Conservation (phyloP, 2,797 vertebrate species). For the Rallus crepitans region DNA sequence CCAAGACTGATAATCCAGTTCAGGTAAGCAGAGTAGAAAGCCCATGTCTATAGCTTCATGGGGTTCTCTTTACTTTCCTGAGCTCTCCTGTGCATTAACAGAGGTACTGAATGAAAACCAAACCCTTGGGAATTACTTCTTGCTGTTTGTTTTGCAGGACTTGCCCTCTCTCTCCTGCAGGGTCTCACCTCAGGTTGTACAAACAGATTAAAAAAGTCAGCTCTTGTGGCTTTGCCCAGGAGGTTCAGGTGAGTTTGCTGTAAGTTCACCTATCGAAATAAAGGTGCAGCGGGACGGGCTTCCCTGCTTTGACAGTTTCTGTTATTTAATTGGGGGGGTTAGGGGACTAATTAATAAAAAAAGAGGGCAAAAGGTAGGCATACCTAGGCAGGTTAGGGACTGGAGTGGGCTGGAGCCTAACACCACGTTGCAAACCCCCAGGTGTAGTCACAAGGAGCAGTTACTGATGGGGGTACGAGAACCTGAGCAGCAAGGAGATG, state of each 20-base stretch:
- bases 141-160: not conserved
- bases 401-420: accelerated
- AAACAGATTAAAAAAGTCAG: not conserved
- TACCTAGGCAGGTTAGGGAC: not conserved
- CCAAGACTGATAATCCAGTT: not conserved
- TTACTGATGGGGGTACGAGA: not conserved
- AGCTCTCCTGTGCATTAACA: not conserved
- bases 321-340: not conserved
- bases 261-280: not conserved
- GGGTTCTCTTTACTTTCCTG: not conserved
- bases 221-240: not conserved
- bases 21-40: not conserved
- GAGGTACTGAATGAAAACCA: not conserved
- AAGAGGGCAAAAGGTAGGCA: not conserved
- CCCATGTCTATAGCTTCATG: not conserved
- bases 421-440: accelerated
- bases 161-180: not conserved
- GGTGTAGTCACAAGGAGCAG: not conserved
- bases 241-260: not conserved
- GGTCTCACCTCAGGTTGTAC: not conserved
- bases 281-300: not conserved
- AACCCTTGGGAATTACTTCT: not conserved
- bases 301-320: not conserved
- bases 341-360: not conserved
- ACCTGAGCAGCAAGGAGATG: not conserved